These are phyloP conservation scores for cattle (Bos taurus) DNA, from an alignment of 2,113 vertebrate species.

Conservation along the genomic window ARS-UCD2.0 NC_037348.1:31598001-31598500, in stretches of 20 bases:
- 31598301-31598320: not conserved
- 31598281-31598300: not conserved
- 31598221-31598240: not conserved
- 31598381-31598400: constrained; percentile 17
- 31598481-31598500: not conserved
- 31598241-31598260: not conserved
- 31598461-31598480: not conserved
- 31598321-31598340: not conserved
- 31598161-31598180: not conserved
- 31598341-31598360: not conserved
- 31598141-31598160: not conserved
- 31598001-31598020: not conserved
- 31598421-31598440: not conserved
- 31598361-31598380: not conserved
- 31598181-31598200: not conserved
- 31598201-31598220: not conserved
- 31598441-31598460: not conserved
- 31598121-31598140: not conserved
- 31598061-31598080: not conserved
- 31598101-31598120: not conserved
- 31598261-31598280: not conserved
- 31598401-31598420: not conserved
- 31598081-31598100: not conserved
- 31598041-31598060: not conserved
- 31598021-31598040: not conserved